These are phyloP conservation scores for Sycophila texana DNA, from an alignment of 2,888 invertebrate genomes.

Conservation along the genomic window DNA sequence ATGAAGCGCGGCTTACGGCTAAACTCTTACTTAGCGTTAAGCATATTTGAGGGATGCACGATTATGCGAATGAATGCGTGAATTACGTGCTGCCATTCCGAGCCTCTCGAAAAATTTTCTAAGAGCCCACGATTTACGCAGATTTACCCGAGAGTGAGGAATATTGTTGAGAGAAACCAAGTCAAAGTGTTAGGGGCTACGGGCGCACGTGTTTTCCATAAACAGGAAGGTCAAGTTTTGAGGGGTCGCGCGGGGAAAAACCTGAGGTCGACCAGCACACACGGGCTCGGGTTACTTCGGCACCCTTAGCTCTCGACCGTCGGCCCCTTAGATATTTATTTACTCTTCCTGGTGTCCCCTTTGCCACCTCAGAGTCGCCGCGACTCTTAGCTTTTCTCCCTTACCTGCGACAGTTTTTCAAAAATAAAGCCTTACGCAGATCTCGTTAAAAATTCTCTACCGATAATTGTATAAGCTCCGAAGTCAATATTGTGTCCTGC, in stretches of 20 bases:
- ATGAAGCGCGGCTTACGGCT: too few species aligned
- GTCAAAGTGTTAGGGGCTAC: conserved; percentile 22
- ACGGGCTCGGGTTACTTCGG: conserved; percentile 19
- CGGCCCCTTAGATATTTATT: conserved; percentile 12
- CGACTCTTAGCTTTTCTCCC: not conserved
- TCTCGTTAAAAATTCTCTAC: conserved; percentile 17
- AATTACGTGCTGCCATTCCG: too few species aligned
- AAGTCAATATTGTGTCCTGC: not conserved
- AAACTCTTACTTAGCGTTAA: too few species aligned
- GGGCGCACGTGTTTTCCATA: not conserved
- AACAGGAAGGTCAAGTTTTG: conserved; percentile 12
- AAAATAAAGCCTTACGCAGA: not conserved
- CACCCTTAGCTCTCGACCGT: not conserved
- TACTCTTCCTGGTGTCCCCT: conserved; percentile 16
- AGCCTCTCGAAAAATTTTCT: not conserved
- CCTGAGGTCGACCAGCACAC: conserved; percentile 3
- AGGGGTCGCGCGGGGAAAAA: conserved; percentile 10
- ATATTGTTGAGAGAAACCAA: not conserved
- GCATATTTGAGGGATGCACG: too few species aligned
- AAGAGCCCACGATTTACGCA: not conserved
- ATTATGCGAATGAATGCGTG: too few species aligned
- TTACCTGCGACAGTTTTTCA: not conserved
- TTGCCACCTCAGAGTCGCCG: conserved; percentile 1
- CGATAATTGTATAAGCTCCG: not conserved
- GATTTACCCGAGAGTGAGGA: not conserved